Evolutionary conservation across 2,113 vertebrate genomes (phyloP), one percentile per base, ranked within the genome.

Genomic region (Cygnus buccinator): DNA sequence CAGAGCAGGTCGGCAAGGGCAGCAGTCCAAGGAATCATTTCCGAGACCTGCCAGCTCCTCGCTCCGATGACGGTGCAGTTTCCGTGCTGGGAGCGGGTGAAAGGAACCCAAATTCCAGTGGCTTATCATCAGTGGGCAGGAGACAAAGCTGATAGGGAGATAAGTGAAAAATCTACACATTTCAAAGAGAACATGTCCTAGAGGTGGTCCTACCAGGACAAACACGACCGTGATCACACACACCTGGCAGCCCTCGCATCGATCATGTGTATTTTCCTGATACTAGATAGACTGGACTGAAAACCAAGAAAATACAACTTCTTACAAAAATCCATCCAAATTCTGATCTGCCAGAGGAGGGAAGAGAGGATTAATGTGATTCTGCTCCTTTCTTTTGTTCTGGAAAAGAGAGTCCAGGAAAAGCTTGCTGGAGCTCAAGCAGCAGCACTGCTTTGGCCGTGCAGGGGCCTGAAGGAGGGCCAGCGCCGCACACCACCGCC

Each of bases 1-100:
- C 0, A 0, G 59, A 66, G 57, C 62, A 79, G 52, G 25, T 65
- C 29, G 0, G 0, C 48, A 52, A 61, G 55, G 46, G 55, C 84
- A 77, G 57, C 2, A 2, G n/a, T 46, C 66, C 20, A 9, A 71
- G 78, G 71, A 39, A 86, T 9, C 0, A 0, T 59, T 23, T 48
- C 37, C 9, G 11, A 37, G 0, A 5, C 41, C 28, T 26, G 41
- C 28, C 41, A 1, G 0, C 33, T 58, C 68, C 13, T 66, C 19
- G 22, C 21, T 48, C n/a, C 21, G 28, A 43, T n/a, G 39, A 71
- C 57, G 1, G 4, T 10, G 58, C 28, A 5, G 48, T 22, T 62
- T 70, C 44, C 3, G 1, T 23, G 39, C 18, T 2, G 4, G 46
- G 3, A 39, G 39, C 57, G 0, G 58, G 59, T 39, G 14, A 73